A percentile compares a stretch with the other conserved stretches of the same genome.
phyloP scores from a whole-genome alignment of 2,113 vertebrate species.

The Engraulis encrasicolus region DNA sequence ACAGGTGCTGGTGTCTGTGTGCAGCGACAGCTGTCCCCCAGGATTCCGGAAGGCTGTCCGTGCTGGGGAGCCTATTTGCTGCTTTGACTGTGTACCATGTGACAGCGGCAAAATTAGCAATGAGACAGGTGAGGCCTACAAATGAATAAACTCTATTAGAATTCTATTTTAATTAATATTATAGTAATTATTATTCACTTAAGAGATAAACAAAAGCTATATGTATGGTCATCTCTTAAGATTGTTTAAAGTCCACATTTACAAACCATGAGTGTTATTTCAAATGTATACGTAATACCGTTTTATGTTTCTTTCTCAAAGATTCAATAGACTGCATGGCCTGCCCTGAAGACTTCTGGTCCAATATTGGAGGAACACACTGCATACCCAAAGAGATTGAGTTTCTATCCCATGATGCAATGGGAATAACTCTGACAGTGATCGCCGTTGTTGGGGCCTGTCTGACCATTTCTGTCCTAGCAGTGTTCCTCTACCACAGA shows the following conservation, averaged over 20 bases:
- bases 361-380: slow-evolving; percentile 64
- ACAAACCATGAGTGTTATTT: too few species aligned
- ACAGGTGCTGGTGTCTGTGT: slow-evolving; percentile 74
- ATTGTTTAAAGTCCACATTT: too few species aligned
- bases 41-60: slow-evolving; percentile 76
- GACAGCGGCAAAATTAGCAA: slow-evolving; percentile 76
- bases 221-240: too few species aligned
- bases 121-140: slow-evolving; percentile 66
- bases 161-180: too few species aligned
- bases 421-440: slow-evolving; percentile 68
- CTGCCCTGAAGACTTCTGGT: slow-evolving; percentile 73
- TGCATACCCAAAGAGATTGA: slow-evolving; percentile 73
- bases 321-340: slow-evolving; percentile 70
- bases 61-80: slow-evolving; percentile 74
- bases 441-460: slow-evolving; percentile 65
- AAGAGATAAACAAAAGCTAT: too few species aligned
- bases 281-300: neutral
- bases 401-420: slow-evolving; percentile 67
- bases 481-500: slow-evolving; percentile 68
- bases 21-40: slow-evolving; percentile 73
- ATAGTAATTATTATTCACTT: too few species aligned
- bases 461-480: slow-evolving; percentile 61
- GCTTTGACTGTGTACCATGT: slow-evolving; percentile 81
- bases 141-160: neutral
- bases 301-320: slow-evolving; percentile 33